A percentile compares a stretch with the other conserved stretches of the same genome.
These are phyloP conservation scores for Drosophila lutescens DNA, from an alignment of 2,888 invertebrate species.

Conservation along the genomic window DNA sequence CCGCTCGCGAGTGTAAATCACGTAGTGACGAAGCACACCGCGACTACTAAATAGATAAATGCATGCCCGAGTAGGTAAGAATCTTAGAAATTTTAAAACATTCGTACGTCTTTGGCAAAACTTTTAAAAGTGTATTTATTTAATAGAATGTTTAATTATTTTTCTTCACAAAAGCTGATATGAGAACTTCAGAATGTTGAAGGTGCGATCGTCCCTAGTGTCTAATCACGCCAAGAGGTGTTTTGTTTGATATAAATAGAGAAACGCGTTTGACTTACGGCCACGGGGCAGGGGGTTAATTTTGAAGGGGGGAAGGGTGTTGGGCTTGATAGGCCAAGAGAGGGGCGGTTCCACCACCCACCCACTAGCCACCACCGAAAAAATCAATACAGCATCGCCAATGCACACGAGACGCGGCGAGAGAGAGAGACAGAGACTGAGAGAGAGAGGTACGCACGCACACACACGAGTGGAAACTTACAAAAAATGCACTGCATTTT, in stretches of 20 bases:
- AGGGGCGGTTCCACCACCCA: conserved; percentile 42
- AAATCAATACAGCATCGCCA: conserved; percentile 77
- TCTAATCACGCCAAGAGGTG: no score
- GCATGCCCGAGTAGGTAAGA: no score
- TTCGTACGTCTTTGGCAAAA: no score
- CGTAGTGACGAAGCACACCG: no score
- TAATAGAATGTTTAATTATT: no score
- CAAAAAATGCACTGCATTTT: conserved; percentile 37
- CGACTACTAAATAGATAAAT: no score
- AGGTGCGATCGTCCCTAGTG: no score
- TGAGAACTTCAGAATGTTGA: no score
- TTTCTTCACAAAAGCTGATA: no score
- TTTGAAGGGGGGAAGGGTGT: neutral
- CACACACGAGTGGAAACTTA: conserved; percentile 42
- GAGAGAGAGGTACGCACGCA: conserved; percentile 31
- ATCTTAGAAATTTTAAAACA: no score
- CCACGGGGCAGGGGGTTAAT: conserved; percentile 2
- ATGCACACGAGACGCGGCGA: conserved; percentile 23
- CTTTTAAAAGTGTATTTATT: no score
- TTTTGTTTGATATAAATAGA: conserved; percentile 16
- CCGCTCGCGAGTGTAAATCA: conserved; percentile 9
- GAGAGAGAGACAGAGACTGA: neutral
- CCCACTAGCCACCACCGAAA: conserved; percentile 56
- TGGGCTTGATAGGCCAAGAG: neutral
- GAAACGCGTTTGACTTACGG: conserved; percentile 15